Percentiles rank a stretch among this genome's conserved stretches.
Conservation (phyloP, 2,113 vertebrate species). For the Hemicordylus capensis region DNA sequence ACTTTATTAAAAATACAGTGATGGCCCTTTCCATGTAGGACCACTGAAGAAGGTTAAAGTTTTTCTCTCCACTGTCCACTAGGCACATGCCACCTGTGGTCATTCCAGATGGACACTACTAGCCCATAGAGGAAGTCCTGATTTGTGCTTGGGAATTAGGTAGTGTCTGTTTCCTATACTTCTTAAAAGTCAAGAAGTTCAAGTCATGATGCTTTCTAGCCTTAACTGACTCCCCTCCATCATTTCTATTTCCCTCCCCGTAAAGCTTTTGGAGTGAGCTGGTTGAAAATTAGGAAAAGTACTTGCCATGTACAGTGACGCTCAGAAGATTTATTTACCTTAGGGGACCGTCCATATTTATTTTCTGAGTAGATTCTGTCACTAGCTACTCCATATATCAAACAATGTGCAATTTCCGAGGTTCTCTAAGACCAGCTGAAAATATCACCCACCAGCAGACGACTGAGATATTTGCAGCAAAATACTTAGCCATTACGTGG, state of each 20-base stretch:
- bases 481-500: background rate
- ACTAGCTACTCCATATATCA: background rate
- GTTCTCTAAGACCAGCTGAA: background rate
- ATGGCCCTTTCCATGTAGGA: background rate
- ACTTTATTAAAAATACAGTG: background rate
- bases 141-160: background rate
- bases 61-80: background rate
- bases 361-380: conserved; percentile 16
- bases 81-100: background rate
- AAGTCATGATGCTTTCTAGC: background rate
- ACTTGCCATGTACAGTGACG: conserved; percentile 25
- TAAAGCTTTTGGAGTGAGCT: background rate
- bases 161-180: no score
- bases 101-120: background rate
- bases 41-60: background rate
- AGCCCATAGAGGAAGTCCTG: background rate
- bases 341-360: background rate
- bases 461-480: background rate
- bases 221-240: background rate
- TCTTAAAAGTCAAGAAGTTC: background rate
- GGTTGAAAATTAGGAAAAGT: background rate
- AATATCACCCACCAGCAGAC: background rate
- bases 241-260: background rate
- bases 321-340: background rate
- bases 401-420: background rate